phyloP scores from a whole-genome alignment of 2,888 invertebrate genomes.

The Drosophila maculinotata region DNA sequence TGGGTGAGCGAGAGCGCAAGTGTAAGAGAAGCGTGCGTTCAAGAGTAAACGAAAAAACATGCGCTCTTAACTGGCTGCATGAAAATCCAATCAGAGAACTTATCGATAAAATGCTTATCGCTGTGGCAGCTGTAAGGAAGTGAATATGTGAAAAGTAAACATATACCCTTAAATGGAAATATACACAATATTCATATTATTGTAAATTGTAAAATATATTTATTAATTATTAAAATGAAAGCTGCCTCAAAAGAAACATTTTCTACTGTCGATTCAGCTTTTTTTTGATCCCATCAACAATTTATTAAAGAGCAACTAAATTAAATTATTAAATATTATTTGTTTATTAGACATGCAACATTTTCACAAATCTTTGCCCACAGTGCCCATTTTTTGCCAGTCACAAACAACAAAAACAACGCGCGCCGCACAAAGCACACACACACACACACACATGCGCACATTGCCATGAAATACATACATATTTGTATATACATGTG shows the following conservation, averaged over 20 bases:
- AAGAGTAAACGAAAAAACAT: slow-evolving; percentile 31
- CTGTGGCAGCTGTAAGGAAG: background rate
- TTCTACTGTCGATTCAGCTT: background rate
- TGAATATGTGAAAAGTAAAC: no score
- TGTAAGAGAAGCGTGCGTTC: slow-evolving; percentile 24
- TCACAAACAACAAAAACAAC: slow-evolving; percentile 52
- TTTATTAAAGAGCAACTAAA: no score
- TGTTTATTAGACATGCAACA: slow-evolving; percentile 5
- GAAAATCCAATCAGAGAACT: slow-evolving; percentile 37
- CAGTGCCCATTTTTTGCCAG: slow-evolving; percentile 58
- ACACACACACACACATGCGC: slow-evolving; percentile 5
- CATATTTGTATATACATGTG: background rate
- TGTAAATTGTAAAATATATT: background rate
- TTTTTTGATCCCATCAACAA: no score
- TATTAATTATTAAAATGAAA: background rate
- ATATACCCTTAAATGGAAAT: no score
- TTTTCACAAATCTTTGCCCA: slow-evolving; percentile 27
- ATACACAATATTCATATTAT: no score
- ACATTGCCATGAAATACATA: slow-evolving; percentile 2
- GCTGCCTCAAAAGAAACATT: background rate
- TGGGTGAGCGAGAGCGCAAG: slow-evolving; percentile 32
- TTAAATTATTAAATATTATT: background rate
- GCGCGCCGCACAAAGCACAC: slow-evolving; percentile 14
- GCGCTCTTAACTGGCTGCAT: slow-evolving; percentile 30
- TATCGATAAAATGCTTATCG: slow-evolving; percentile 42